A percentile compares a stretch with the other conserved stretches of the same genome.
These are phyloP conservation scores for Eulemur coronatus DNA, from an alignment of 2,797 vertebrate species.

Conservation along the genomic window DNA sequence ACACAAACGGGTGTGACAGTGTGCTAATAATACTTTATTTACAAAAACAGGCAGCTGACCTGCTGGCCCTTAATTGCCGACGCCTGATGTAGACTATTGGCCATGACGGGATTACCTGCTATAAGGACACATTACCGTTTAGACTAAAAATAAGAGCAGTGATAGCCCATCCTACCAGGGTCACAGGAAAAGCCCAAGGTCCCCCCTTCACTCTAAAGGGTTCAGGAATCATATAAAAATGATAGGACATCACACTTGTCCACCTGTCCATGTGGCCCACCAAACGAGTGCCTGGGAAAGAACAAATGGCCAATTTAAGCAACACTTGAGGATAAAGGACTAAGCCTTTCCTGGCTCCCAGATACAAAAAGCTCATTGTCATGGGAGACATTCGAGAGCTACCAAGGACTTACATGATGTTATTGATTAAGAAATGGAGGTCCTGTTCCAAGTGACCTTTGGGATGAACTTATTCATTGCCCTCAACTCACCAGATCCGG, in stretches of 20 bases:
- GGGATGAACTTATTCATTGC: neutral
- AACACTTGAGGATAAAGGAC: neutral
- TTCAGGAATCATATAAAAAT: neutral
- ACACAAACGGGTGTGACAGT: neutral
- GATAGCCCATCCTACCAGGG: neutral
- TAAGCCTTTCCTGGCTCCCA: neutral
- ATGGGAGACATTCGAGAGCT: neutral
- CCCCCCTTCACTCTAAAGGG: neutral
- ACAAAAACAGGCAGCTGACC: neutral
- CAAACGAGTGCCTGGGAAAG: neutral
- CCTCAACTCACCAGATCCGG: conserved; percentile 86
- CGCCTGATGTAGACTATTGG: neutral
- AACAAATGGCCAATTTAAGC: neutral
- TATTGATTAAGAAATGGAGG: neutral
- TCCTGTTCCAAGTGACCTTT: neutral
- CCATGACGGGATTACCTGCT: neutral
- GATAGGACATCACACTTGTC: neutral
- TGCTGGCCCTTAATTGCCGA: neutral
- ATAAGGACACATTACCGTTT: neutral
- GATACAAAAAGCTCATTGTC: conserved; percentile 8
- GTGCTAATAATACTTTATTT: conserved; percentile 13
- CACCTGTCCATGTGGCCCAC: neutral
- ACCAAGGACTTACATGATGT: neutral
- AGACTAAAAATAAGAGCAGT: conserved; percentile 3
- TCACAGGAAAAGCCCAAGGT: neutral